Conservation (phyloP, 2,113 vertebrate species). For the Recurvirostra avosetta region DNA sequence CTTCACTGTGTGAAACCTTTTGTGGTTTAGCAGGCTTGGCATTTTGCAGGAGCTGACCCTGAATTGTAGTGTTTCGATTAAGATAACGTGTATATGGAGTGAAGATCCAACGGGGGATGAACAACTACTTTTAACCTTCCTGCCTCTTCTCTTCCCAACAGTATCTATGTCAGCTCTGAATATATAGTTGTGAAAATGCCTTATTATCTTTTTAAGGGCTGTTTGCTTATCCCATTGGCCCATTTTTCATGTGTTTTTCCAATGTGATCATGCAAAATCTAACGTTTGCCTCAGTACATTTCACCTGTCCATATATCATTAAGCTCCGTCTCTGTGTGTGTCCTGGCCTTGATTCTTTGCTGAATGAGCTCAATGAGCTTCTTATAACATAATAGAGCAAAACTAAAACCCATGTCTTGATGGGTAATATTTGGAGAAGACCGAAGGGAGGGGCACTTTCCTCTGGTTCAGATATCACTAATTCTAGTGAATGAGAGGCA, state of each 20-base stretch:
- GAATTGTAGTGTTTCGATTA: neutral
- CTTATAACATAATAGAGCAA: neutral
- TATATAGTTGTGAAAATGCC: neutral
- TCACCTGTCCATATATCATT: neutral
- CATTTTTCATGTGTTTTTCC: neutral
- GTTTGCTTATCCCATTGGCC: neutral
- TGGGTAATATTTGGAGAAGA: neutral
- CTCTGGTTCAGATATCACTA: neutral
- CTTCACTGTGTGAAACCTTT: neutral
- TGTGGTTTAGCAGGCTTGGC: neutral
- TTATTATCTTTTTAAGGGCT: neutral
- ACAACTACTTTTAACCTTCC: neutral
- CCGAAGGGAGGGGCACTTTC: no score
- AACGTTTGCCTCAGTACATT: neutral
- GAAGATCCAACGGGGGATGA: neutral
- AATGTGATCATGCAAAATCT: neutral
- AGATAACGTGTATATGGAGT: neutral
- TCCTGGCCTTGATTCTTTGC: neutral
- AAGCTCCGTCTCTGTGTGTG: neutral
- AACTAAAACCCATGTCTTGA: no score
- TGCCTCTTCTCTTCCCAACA: neutral
- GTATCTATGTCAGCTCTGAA: neutral
- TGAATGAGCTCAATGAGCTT: neutral
- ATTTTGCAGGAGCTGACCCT: neutral
- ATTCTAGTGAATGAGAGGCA: neutral